Base-by-base conservation (phyloP, 2,113 vertebrate species). In the Mastomys natalensis region DNA sequence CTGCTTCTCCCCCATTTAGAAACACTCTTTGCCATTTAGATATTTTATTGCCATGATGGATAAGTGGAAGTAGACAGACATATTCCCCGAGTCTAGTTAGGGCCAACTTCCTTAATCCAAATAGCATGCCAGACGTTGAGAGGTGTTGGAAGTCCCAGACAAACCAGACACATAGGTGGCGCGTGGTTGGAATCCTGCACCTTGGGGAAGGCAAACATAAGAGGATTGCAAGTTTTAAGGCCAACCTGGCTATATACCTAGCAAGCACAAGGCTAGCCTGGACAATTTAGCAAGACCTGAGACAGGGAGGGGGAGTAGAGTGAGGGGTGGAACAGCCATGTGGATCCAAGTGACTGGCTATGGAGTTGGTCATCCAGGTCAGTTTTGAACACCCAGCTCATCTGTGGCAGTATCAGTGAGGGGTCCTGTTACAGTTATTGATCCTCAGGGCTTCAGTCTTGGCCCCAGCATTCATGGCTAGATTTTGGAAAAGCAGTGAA, bases 1-100 rank as follows among this genome's bases (percentile, higher is more conserved):
- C 96, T 95, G 97, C 97, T 34, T 97, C 96, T 97, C 97, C 70
- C 93, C 26, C 5, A 10, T 93, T 88, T 90, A 94, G 64, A 93
- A 91, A 80, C 93, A 82, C 90, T 88, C 34, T 51, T 55, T 95
- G 51, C 70, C 16, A 81, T 80, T 73, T 93, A 17, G 91, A 64
- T 72, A 5, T 95, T 89, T 74, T 78, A 13, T 85, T 93, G 88
- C 40, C 29, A 1, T 60, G 48, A 22, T 66, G 66, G 53, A 64
- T 64, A 34, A 40, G n/a, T 60, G 70, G 22, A 87, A 17, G 80
- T 7, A 66, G 22, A 70, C 31, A 90, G 68, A 45, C 19, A 6
- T 29, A 2, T 76, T 82, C 45, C 40, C 48, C 34, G 8, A 26
- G 43, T 43, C 53, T 64, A 74, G 19, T 51, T 24, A 31, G 70